Percentiles rank a stretch among this genome's conserved stretches.
Conservation (phyloP, 2,113 vertebrate genomes). For the Ameiurus melas region DNA sequence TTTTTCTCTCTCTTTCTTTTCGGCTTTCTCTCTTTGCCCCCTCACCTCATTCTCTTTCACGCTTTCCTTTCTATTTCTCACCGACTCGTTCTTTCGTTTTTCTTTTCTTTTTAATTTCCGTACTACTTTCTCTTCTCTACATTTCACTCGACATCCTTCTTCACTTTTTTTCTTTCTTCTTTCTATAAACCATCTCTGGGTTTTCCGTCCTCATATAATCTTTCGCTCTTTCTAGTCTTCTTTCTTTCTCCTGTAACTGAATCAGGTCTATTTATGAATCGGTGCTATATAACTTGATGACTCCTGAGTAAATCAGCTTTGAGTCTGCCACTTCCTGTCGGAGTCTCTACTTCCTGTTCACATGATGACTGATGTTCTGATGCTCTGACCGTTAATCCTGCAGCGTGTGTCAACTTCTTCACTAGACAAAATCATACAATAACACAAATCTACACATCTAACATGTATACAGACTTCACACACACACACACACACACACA, state of each 20-base stretch:
- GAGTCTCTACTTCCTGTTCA: background rate
- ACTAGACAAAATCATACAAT: background rate
- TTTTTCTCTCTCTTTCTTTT: background rate
- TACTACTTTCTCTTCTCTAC: background rate
- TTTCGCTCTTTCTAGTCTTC: background rate
- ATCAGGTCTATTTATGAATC: background rate
- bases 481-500: slow-evolving; percentile 8
- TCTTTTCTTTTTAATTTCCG: background rate
- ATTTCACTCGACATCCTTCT: background rate
- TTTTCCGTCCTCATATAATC: background rate
- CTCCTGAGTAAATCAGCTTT: background rate
- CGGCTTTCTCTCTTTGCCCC: background rate
- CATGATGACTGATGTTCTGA: background rate
- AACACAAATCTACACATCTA: background rate
- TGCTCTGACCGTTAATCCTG: background rate
- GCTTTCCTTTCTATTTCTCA: background rate
- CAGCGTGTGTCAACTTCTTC: background rate
- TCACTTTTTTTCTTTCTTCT: background rate
- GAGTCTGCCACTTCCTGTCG: background rate
- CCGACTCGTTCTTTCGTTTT: background rate
- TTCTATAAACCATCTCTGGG: background rate
- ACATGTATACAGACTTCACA: background rate
- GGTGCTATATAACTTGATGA: background rate
- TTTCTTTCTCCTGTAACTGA: background rate
- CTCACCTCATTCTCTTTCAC: background rate